Percentiles rank a stretch among this genome's conserved stretches.
Conservation (phyloP, 2,113 vertebrate species). For the Salvelinus fontinalis region DNA sequence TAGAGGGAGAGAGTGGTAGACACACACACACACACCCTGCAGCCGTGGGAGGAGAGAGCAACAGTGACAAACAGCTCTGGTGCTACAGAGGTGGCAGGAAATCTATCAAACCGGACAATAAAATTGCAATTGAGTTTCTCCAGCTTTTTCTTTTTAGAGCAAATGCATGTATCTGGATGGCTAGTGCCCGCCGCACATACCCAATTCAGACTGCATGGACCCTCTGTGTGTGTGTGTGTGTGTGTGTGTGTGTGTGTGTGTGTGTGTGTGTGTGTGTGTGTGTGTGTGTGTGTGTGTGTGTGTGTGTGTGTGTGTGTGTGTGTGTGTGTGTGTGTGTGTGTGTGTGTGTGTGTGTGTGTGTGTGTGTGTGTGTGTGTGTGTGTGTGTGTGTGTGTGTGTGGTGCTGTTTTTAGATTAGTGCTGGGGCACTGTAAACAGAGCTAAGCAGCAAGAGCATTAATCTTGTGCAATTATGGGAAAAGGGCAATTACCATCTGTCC, state of each 20-base stretch:
- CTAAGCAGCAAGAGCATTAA: slow-evolving; percentile 61
- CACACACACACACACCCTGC: slow-evolving; percentile 55
- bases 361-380: not conserved
- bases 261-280: not conserved
- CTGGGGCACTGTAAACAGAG: slow-evolving; percentile 52
- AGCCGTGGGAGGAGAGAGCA: slow-evolving; percentile 86
- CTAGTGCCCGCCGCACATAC: slow-evolving; percentile 45
- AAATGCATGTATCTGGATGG: slow-evolving; percentile 91
- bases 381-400: not conserved
- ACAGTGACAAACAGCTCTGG: slow-evolving; percentile 98
- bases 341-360: too few species aligned
- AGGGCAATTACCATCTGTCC: slow-evolving; percentile 58
- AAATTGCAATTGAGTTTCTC: slow-evolving; percentile 99
- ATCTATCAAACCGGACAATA: slow-evolving; percentile 99
- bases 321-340: not conserved
- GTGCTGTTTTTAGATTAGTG: slow-evolving; percentile 70
- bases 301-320: not conserved
- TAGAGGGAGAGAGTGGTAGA: not conserved
- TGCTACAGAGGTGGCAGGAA: slow-evolving; percentile 98
- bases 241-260: too few species aligned
- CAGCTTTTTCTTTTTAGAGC: slow-evolving; percentile 82
- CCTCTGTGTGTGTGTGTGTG: slow-evolving; percentile 1
- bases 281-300: not conserved
- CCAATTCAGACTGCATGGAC: not conserved
- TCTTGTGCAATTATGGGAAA: slow-evolving; percentile 71